Evolutionary conservation across 2,888 invertebrate species (phyloP).

Genomic region (Chrysomela aeneicollis): DNA sequence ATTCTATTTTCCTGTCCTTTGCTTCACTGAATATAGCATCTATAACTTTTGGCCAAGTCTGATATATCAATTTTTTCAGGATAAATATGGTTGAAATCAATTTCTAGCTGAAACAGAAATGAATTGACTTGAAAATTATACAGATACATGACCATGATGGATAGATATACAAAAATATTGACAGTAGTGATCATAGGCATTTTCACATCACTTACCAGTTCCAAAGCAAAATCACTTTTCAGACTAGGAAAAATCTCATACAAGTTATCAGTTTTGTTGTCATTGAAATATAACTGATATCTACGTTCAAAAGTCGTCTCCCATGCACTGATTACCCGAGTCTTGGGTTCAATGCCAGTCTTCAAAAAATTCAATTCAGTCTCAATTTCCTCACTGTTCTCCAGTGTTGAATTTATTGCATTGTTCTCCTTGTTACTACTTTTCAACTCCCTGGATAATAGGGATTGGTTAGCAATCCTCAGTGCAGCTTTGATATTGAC

Average conservation of each 20-base stretch:
- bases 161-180: no score
- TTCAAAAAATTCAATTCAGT: background rate
- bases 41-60: no score
- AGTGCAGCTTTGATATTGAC: conserved; percentile 15
- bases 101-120: no score
- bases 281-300: conserved; percentile 16
- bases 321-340: background rate
- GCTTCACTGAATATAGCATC: no score
- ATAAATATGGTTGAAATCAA: no score
- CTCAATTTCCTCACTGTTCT: background rate
- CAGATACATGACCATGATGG: no score
- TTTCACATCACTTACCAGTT: conserved; percentile 3
- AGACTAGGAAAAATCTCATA: background rate
- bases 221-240: conserved; percentile 5
- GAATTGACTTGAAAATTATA: no score
- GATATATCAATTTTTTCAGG: no score
- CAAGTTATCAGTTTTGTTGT: background rate
- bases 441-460: background rate
- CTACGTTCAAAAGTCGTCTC: conserved; percentile 3
- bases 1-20: no score
- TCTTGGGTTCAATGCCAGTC: background rate
- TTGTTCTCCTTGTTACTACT: conserved; percentile 1
- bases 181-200: background rate
- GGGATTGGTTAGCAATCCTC: conserved; percentile 7
- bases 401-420: background rate